Evolutionary conservation across 1,140 invertebrate species (phyloP).

Genomic region (Brachystomella parvula): DNA sequence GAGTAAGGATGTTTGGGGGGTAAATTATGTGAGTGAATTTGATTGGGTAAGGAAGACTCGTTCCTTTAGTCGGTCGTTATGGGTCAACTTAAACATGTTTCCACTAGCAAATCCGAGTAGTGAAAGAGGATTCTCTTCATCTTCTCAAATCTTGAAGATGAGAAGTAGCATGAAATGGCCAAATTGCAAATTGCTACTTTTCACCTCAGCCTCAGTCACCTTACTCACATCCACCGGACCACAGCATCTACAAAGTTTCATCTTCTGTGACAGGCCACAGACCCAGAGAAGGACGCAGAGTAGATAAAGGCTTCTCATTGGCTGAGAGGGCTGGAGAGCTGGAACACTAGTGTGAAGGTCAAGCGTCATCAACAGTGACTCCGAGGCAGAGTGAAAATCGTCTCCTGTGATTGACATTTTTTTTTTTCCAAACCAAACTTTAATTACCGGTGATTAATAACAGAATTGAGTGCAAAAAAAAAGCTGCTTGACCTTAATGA

Average conservation of each 20-base stretch:
- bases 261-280: background rate
- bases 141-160: background rate
- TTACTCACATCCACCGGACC: background rate
- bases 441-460: background rate
- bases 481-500: no score
- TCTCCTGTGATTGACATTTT: background rate
- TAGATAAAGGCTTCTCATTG: no score
- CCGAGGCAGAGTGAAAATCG: no score
- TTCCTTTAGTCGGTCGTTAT: constrained; percentile 11
- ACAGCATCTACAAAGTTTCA: background rate
- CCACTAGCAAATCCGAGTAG: background rate
- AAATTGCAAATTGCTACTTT: background rate
- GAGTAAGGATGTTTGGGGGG: no score
- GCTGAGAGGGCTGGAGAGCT: no score
- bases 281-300: no score
- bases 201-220: background rate
- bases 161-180: background rate
- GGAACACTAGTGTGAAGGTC: no score
- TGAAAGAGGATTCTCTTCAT: no score
- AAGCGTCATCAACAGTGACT: no score
- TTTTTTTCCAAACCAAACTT: background rate
- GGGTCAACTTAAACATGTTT: constrained; percentile 12
- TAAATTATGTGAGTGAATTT: no score
- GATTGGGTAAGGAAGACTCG: no score
- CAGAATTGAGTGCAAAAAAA: background rate